Percentiles rank a stretch among this genome's conserved stretches.
These are phyloP conservation scores for Propithecus coquereli DNA, from an alignment of 2,113 vertebrate genomes.

Conservation along the genomic window DNA sequence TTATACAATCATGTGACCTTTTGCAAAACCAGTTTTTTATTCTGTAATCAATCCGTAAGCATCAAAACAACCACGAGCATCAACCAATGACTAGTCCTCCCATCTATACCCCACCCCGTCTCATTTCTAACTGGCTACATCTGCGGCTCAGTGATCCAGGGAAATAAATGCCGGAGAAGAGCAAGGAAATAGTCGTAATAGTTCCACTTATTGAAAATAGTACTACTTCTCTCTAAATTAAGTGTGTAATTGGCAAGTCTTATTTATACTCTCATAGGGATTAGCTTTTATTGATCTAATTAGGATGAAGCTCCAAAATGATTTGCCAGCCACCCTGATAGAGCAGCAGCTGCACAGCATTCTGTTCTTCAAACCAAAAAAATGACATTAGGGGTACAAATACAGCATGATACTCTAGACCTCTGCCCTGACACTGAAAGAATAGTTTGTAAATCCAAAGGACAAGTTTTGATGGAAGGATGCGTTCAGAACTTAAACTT, in stretches of 20 bases:
- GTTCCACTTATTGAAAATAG: conserved; percentile 57
- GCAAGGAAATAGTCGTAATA: conserved; percentile 48
- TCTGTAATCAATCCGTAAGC: not conserved
- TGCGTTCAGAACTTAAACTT: not conserved
- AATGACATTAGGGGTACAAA: not conserved
- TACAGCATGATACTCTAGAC: not conserved
- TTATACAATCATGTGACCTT: not conserved
- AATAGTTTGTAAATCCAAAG: not conserved
- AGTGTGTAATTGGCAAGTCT: conserved; percentile 70
- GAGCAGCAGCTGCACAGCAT: conserved; percentile 32
- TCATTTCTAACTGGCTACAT: not conserved
- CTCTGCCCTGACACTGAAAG: not conserved
- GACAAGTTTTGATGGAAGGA: fast-evolving
- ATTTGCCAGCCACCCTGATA: conserved; percentile 62
- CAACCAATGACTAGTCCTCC: not conserved
- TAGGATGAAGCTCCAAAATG: conserved; percentile 66
- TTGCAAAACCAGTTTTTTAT: not conserved
- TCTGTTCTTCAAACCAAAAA: not conserved
- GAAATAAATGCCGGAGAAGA: not conserved
- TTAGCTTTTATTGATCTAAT: conserved; percentile 78
- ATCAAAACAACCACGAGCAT: not conserved
- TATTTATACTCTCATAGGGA: conserved; percentile 68
- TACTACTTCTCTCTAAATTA: conserved; percentile 72
- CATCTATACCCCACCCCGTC: not conserved
- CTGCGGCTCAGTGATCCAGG: conserved; percentile 26